phyloP scores from a whole-genome alignment of 92 coral and sea anemone species.

The Hydrozoanthus gracilis region DNA sequence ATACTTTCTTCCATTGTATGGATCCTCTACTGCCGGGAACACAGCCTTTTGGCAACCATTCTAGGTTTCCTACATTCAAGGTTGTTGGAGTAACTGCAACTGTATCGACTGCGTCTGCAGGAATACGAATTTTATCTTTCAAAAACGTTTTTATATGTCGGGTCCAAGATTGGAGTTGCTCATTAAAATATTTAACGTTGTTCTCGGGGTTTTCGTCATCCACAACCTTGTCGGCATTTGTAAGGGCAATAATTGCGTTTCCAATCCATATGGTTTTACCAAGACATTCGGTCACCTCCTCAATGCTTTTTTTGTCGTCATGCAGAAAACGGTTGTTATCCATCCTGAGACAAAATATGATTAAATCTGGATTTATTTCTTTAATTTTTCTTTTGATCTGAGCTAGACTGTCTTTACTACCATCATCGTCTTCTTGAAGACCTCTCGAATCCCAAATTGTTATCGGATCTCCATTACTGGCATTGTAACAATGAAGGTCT shows the following conservation, averaged over 20 bases:
- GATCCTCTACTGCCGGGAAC: background rate
- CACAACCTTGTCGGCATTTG: constrained; percentile 1
- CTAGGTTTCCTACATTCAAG: background rate
- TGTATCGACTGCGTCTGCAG: background rate
- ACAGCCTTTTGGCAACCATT: background rate
- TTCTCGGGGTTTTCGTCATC: background rate
- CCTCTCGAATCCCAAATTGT: constrained; percentile 17
- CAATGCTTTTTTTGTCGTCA: background rate
- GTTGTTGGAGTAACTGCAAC: background rate
- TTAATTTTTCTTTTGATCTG: background rate
- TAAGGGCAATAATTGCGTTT: constrained; percentile 3
- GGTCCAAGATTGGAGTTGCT: background rate
- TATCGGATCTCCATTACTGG: background rate
- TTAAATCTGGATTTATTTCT: background rate
- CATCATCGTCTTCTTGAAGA: background rate
- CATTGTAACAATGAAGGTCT: background rate
- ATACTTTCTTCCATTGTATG: background rate
- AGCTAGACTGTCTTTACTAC: background rate
- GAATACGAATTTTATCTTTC: background rate
- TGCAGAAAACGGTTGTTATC: background rate
- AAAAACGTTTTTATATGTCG: background rate
- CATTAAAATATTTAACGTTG: background rate
- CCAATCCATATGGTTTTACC: background rate
- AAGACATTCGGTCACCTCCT: background rate
- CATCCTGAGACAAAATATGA: constrained; percentile 17